Evolutionary conservation across 2,888 invertebrate species (phyloP), one percentile per base, ranked within the genome.

Genomic region (Ditylenchus weischeri): DNA sequence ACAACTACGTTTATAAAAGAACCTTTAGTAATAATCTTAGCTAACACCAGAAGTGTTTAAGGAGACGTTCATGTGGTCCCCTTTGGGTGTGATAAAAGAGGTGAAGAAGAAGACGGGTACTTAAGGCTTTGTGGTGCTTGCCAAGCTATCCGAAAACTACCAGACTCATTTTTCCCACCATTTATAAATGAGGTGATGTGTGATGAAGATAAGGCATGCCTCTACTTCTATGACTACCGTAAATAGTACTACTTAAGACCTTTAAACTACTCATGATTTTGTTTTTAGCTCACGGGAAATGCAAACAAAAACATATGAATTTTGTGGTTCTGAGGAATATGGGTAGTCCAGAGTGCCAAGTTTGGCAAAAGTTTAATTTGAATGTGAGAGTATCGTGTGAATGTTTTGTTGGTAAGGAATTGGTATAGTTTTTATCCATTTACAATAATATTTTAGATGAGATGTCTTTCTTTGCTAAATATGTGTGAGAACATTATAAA

Each of bases 101-200:
- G 83, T 63, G 78, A 78, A 13, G 74, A 77, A 60, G 80, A 83
- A 69, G 83, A 83, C 63, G 82, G 83, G 10, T 83, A 83, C 69
- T 72, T 83, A 43, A 65, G 83, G 43, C 69, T 83, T 15, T 83
- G 83, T 66, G 79, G 81, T 15, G 82, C 83, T 13, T 83, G 83
- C 64, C 79, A 77, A 49, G 78, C 80, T 3, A 83, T 83, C 51
- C 75, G 83, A 18, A 70, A 78, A 43, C 66, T 83, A 51, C 83
- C 83, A 11, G 80, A 82, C 61, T 73, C 76, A 15, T 83, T 81
- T 69, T 83, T 83, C 65, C 83, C 83, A 50, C 83, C 83, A n/a
- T 83, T 83, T 69, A 83, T 83, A 70, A 83, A 83, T 67, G 83
- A 83, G 69, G 82, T 83, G 10, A 78, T 81, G 60, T 83, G 83